A percentile compares a stretch with the other conserved stretches of the same genome.
Evolutionary conservation across 2,113 vertebrate genomes (phyloP).

Genomic region (Speoplatyrhinus poulsoni): DNA sequence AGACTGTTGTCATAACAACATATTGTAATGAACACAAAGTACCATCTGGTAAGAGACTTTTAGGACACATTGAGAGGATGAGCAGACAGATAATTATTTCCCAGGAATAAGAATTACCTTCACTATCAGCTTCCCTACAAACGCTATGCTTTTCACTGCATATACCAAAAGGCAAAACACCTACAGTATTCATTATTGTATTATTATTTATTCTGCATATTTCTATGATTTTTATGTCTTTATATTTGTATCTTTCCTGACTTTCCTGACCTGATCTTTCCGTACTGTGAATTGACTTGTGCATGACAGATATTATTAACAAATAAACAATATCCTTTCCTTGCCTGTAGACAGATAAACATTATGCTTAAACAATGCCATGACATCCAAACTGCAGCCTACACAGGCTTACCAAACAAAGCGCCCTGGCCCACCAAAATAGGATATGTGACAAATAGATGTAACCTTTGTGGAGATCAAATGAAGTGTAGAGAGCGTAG

Average conservation of each 20-base stretch:
- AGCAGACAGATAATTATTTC: conserved; percentile 67
- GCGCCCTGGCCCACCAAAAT: conserved; percentile 1
- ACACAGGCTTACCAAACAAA: not conserved
- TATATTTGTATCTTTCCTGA: too few relatives aligned
- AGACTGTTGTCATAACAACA: conserved; percentile 80
- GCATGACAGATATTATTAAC: too few relatives aligned
- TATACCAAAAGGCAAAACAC: not conserved
- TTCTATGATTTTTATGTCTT: too few relatives aligned
- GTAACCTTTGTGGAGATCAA: conserved; percentile 1
- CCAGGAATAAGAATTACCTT: conserved; percentile 51
- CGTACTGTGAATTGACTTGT: not conserved
- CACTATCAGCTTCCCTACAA: conserved; percentile 17
- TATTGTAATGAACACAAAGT: conserved; percentile 72
- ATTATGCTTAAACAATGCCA: not conserved
- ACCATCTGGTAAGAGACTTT: conserved; percentile 70
- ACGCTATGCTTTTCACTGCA: conserved; percentile 4
- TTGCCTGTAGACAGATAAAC: not conserved
- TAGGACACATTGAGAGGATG: conserved; percentile 66
- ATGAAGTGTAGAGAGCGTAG: not conserved
- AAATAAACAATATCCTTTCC: not conserved
- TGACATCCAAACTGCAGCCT: not conserved
- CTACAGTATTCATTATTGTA: not conserved
- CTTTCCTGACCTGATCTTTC: too few relatives aligned
- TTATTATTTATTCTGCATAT: not conserved
- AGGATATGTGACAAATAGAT: not conserved